Evolutionary conservation across 2,797 vertebrate genomes (phyloP), one percentile per base, ranked within the genome.

Genomic region (Anguilla pacifica): DNA sequence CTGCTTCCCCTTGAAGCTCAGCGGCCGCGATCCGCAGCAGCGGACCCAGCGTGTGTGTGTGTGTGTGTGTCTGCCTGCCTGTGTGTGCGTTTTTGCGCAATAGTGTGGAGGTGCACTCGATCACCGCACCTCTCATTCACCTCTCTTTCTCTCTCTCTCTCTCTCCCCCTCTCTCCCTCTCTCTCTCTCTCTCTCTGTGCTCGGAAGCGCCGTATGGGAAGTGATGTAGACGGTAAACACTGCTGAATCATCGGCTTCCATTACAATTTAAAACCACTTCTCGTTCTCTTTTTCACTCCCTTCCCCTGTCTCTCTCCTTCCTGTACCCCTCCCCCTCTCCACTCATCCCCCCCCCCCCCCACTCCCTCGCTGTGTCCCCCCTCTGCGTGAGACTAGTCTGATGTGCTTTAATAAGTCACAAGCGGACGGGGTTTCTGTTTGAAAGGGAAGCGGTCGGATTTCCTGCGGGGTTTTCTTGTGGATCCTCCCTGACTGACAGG

Each of bases 361-460:
- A n/a, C 74, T 82, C 77, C 74, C 25, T 79, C 10, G 64, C 49
- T 81, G 57, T 28, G 77, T 39, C 10, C 51, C 35, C 4, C 7
- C 35, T 70, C 51, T 64, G n/a, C 46, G 15, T 59, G 39, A 43
- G 55, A 49, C 85, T 64, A 11, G 51, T 61, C 55, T 31, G 77
- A 61, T 86, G 46, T 59, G 28, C 39, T 82, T 83, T 53, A 43
- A 84, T 57, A 28, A 55, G 72, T 57, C 31, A 61, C 55, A 9
- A 64, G 43, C 86, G 43, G 61, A 70, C 51, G 81, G 39, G 74
- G 72, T 83, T 86, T 31, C 35, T 61, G 88, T 90, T 87, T 91
- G 84, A 93, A 92, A n/a, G n/a, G 55, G 86, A 85, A 43, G 84
- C 57, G 39, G 15, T 46, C 13, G 31, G 55, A 39, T 51, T 79